Percentiles rank a stretch among this genome's conserved stretches.
Conservation (phyloP, 2,888 invertebrate genomes). For the Notocelia uddmanniana region DNA sequence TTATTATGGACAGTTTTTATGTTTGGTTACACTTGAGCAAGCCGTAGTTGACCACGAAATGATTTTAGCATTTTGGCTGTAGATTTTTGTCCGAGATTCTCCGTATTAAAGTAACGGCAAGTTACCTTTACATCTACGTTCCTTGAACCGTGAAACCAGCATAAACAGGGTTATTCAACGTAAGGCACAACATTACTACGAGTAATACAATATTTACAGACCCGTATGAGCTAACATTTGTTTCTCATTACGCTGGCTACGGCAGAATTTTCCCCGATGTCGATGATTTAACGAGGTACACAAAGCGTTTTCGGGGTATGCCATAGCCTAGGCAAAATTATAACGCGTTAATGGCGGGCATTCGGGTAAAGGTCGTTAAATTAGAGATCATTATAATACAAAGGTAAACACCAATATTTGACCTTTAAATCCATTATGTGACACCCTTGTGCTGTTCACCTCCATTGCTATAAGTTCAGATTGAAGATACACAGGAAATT, state of each 20-base stretch:
- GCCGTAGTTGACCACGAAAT: background rate
- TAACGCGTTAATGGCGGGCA: background rate
- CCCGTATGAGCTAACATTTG: conserved; percentile 65
- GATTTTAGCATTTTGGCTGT: background rate
- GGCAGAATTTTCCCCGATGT: conserved; percentile 49
- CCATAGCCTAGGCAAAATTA: background rate
- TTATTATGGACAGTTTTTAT: background rate
- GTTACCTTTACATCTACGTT: background rate
- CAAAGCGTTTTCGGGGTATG: conserved; percentile 26
- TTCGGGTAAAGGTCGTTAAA: background rate
- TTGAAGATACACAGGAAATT: background rate
- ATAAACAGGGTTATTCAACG: conserved; percentile 24
- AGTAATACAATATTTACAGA: conserved; percentile 55
- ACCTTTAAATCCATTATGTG: no score
- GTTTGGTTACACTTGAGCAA: background rate
- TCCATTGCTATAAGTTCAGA: background rate
- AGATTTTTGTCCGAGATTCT: background rate
- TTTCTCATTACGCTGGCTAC: conserved; percentile 62
- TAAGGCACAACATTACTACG: conserved; percentile 42
- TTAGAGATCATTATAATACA: background rate
- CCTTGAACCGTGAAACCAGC: conserved; percentile 3
- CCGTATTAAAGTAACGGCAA: no score
- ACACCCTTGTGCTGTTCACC: background rate
- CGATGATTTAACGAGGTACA: conserved; percentile 53
- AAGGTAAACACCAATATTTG: no score